Evolutionary conservation across 2,797 vertebrate genomes (phyloP), one percentile per base, ranked within the genome.

Genomic region (Hippocampus kuda): DNA sequence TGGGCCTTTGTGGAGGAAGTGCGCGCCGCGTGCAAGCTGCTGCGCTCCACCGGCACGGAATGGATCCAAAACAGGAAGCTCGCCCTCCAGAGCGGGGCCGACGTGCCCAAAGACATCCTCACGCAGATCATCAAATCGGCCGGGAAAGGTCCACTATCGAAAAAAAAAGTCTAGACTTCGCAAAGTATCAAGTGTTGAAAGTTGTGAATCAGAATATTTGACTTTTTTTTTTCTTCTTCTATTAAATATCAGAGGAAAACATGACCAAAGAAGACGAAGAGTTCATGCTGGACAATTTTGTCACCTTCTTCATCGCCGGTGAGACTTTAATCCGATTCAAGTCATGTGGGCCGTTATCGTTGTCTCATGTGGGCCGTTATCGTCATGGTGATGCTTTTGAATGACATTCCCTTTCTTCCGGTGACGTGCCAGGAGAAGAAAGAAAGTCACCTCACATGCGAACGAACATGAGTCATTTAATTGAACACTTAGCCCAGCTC

Each of bases 251-350:
- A 96, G 95, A 92, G 70, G 83, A 91, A 70, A 89, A 86, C 34
- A 81, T 84, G 24, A 87, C 88, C 5, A 82, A 83, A 73, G 90
- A 95, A 0, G 92, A 94, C 24, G 79, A 88, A 15, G 92, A 96
- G 84, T 75, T 86, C 2, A 91, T 98, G 87, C 56, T 96, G 81
- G 95, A 98, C 84, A 97, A 97, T 70, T 94, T 97, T 15, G 79
- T 97, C 62, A 94, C 94, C 9, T 95, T 97, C 87, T 95, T 98
- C 81, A 90, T 96, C 38, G 94, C 93, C 0, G 95, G 95, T 95
- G 60, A 68, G 94, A 89, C 1, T 11, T n/a, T n/a, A n/a, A n/a
- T n/a, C n/a, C n/a, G n/a, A n/a, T n/a, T n/a, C n/a, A n/a, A n/a
- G n/a, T n/a, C n/a, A n/a, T n/a, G n/a, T n/a, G n/a, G n/a, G n/a